Evolutionary conservation across 1,140 invertebrate genomes (phyloP), one percentile per base, ranked within the genome.

Genomic region (Vanessa atalanta): DNA sequence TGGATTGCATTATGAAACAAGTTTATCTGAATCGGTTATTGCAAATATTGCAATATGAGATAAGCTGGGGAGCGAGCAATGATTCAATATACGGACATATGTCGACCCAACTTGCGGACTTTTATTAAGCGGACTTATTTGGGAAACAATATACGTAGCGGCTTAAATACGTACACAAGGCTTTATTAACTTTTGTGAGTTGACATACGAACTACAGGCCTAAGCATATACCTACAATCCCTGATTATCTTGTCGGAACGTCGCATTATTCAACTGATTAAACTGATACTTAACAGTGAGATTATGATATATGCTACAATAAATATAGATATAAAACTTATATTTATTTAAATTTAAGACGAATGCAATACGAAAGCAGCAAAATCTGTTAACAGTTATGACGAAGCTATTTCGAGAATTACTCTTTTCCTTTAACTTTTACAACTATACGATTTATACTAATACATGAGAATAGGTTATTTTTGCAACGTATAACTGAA

Each of bases 21-120:
- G 76, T 81, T 77, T 78, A 75, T 75, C 76, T 65, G 72, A 81
- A 83, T 82, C 72, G 77, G 69, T 80, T 84, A 77, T 79, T 84
- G 81, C 78, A 76, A 73, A 79, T 82, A 83, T 80, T 77, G 83
- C 82, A 87, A 87, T 84, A 81, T 66, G 71, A 83, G 82, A 83
- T 83, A 83, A 82, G 81, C 64, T 75, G 76, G 80, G 82, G 78
- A 75, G 75, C 76, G 77, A 70, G 82, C 87, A 84, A 84, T 84
- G 85, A 80, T 87, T 85, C 79, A 85, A 87, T 85, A 86, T 88
- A 86, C 76, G 65, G 80, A 86, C 88, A 89, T 87, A 86, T 91
- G 88, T 89, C 55, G 80, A 78, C 68, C 66, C 66, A 76, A 83
- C 83, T 87, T 86, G 79, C 71, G 77, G 81, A 80, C 83, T 86